These are phyloP conservation scores for Illadopsis cleaveri DNA, from an alignment of 2,113 vertebrate genomes.

Conservation along the genomic window DNA sequence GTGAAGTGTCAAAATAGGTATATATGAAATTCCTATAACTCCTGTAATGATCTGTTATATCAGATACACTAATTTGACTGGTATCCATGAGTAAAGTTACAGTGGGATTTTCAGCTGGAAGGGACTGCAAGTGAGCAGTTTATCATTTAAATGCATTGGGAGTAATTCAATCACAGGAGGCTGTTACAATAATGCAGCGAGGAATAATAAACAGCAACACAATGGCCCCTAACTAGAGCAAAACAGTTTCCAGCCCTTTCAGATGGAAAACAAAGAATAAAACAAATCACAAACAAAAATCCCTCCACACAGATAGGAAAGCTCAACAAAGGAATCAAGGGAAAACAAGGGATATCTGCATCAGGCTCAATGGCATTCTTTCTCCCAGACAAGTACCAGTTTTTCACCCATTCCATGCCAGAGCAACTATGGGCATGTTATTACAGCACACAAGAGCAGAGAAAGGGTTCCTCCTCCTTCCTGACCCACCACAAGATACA, in stretches of 20 bases:
- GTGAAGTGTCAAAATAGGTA: background rate
- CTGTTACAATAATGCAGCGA: background rate
- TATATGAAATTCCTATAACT: background rate
- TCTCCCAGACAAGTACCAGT: background rate
- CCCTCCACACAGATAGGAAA: background rate
- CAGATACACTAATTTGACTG: background rate
- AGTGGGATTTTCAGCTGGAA: slow-evolving; percentile 10
- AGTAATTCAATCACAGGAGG: background rate
- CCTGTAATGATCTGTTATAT: background rate
- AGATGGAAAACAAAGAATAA: background rate
- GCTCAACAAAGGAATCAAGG: background rate
- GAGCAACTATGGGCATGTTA: background rate
- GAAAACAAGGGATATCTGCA: background rate
- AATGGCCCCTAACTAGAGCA: background rate
- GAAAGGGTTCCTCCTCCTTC: background rate
- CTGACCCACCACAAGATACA: background rate
- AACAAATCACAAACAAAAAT: background rate
- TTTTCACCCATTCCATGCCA: background rate
- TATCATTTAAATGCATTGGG: background rate
- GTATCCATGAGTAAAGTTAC: background rate
- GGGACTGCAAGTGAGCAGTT: background rate
- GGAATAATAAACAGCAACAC: background rate
- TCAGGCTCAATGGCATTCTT: background rate
- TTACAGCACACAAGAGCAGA: background rate
- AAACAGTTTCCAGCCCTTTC: background rate